Evolutionary conservation across 2,113 vertebrate genomes (phyloP).

Genomic region (Lagopus muta): DNA sequence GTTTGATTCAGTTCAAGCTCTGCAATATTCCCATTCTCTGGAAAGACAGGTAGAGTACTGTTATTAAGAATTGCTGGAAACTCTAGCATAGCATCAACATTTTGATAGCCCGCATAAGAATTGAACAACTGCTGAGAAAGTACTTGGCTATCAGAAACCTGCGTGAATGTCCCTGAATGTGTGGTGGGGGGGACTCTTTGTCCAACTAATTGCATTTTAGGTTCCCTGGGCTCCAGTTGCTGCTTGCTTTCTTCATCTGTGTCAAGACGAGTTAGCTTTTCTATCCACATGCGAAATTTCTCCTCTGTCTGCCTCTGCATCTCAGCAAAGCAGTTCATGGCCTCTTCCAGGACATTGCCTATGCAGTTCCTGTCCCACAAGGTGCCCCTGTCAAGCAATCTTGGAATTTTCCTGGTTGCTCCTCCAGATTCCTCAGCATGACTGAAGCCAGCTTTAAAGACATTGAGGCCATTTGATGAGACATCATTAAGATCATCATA

Average conservation of each 20-base stretch:
- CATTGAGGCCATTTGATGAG: constrained; percentile 93
- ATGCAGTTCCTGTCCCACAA: constrained; percentile 90
- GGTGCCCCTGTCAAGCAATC: constrained; percentile 89
- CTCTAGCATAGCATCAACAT: constrained; percentile 71
- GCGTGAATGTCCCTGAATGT: constrained; percentile 80
- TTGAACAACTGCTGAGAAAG: constrained; percentile 82
- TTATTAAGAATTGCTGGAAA: constrained; percentile 79
- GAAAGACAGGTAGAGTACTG: constrained; percentile 76
- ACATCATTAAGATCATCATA: constrained; percentile 74
- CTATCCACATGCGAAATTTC: constrained; percentile 91
- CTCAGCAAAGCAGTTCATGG: constrained; percentile 91
- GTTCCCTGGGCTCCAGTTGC: constrained; percentile 82
- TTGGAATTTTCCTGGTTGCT: constrained; percentile 85
- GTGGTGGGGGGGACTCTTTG: constrained; percentile 75
- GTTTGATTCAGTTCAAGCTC: constrained; percentile 81
- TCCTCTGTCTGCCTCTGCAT: constrained; percentile 95
- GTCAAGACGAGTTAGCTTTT: constrained; percentile 88
- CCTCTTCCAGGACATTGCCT: constrained; percentile 92
- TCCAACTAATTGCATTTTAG: constrained; percentile 78
- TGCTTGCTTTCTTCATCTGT: constrained; percentile 87
- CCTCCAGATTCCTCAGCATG: constrained; percentile 87
- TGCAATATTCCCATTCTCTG: constrained; percentile 85
- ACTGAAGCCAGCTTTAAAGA: constrained; percentile 96
- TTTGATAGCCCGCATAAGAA: constrained; percentile 81
- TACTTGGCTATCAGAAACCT: constrained; percentile 80